A percentile compares a stretch with the other conserved stretches of the same genome.
These are phyloP conservation scores for Eutolmus rufibarbis DNA, from an alignment of 2,888 invertebrate species.

Conservation along the genomic window DNA sequence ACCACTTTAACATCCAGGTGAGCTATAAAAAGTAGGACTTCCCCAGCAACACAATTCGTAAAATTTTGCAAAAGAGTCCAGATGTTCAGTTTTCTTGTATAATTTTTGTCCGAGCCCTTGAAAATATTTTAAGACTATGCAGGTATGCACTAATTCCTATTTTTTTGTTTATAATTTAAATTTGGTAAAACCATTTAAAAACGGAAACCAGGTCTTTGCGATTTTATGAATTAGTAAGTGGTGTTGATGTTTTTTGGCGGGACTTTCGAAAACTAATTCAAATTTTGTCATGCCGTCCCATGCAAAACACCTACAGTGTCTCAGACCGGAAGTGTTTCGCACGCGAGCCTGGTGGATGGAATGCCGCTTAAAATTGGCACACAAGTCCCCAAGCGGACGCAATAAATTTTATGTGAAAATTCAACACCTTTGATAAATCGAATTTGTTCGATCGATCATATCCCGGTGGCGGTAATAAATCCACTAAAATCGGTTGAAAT, in stretches of 20 bases:
- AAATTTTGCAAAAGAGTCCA: not conserved
- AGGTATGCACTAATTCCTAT: not conserved
- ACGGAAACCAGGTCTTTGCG: not conserved
- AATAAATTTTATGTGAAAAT: not conserved
- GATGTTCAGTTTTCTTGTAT: not conserved
- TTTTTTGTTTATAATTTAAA: not conserved
- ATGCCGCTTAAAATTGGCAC: not conserved
- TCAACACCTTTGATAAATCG: not conserved
- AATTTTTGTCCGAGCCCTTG: not conserved
- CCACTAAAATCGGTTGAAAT: not conserved
- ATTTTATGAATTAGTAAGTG: not conserved
- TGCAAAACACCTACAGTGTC: not conserved
- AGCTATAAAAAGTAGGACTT: not conserved
- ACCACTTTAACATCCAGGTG: not conserved
- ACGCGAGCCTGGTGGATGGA: not conserved
- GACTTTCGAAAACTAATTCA: not conserved
- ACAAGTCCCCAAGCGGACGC: not conserved
- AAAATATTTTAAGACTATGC: not conserved
- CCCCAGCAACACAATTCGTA: not conserved
- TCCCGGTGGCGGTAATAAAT: not conserved
- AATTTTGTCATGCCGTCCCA: not conserved
- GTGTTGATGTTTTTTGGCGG: not conserved
- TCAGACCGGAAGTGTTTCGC: not conserved
- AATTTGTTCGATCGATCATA: not conserved
- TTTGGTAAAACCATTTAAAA: not conserved